Conservation (phyloP, 1,140 invertebrate species). For the Sweltsa coloradensis region DNA sequence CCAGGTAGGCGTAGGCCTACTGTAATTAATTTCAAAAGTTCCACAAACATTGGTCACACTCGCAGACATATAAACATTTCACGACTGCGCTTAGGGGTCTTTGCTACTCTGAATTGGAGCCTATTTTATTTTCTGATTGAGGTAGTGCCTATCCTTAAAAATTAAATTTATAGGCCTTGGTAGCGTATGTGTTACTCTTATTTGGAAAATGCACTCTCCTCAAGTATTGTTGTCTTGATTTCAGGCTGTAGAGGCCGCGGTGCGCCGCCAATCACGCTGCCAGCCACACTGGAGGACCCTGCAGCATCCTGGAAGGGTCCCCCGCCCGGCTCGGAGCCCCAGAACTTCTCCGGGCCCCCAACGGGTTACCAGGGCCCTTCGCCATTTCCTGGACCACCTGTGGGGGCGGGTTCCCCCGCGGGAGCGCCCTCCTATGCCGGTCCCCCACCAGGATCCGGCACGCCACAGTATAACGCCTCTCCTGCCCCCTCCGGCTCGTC, state of each 20-base stretch:
- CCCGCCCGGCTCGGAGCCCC: slow-evolving; percentile 46
- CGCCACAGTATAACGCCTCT: slow-evolving; percentile 60
- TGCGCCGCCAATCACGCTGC: slow-evolving; percentile 46
- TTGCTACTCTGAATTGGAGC: no score
- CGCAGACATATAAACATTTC: no score
- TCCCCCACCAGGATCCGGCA: slow-evolving; percentile 53
- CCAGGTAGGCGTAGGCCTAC: no score
- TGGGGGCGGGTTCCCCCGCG: slow-evolving; percentile 48
- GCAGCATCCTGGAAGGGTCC: slow-evolving; percentile 53
- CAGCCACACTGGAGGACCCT: slow-evolving; percentile 54
- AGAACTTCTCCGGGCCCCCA: slow-evolving; percentile 41
- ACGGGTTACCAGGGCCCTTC: slow-evolving; percentile 44
- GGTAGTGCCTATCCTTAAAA: no score
- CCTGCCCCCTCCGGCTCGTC: slow-evolving; percentile 63
- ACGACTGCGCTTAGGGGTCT: no score
- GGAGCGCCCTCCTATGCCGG: slow-evolving; percentile 43
- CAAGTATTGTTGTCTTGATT: slow-evolving; percentile 20
- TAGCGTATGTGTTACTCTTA: no score
- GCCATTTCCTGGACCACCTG: slow-evolving; percentile 45
- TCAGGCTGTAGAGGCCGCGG: slow-evolving; percentile 51
- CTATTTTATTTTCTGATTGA: no score
- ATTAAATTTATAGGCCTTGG: no score
- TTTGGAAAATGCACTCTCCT: no score
- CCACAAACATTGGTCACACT: no score
- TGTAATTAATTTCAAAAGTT: no score